phyloP scores from a whole-genome alignment of 92 coral and sea anemone genomes.

The Porites rus region DNA sequence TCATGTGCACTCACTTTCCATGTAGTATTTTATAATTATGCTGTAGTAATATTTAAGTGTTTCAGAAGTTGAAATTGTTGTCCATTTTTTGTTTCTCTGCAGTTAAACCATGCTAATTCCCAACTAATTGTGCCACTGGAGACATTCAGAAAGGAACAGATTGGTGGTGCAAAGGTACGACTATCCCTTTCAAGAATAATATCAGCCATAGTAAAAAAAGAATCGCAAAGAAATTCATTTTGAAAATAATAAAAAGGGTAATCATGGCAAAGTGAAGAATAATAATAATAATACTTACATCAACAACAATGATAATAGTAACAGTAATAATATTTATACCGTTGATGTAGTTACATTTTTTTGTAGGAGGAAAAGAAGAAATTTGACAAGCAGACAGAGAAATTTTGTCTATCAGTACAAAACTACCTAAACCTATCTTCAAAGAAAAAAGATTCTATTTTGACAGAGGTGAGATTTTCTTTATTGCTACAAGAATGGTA shows the following conservation, averaged over 20 bases:
- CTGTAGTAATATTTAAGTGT: too few species aligned
- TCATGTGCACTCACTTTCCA: too few species aligned
- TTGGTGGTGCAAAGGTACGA: constrained; percentile 95
- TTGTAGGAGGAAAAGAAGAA: constrained; percentile 94
- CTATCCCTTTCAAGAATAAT: too few species aligned
- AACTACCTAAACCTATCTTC: constrained; percentile 88
- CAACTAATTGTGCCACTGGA: constrained; percentile 93
- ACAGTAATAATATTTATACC: background rate
- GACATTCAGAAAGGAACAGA: constrained; percentile 94
- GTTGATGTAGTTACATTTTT: background rate
- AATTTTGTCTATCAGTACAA: constrained; percentile 84
- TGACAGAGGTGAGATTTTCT: constrained; percentile 60
- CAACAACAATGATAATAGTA: too few species aligned
- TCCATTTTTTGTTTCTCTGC: background rate
- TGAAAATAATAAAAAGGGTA: too few species aligned
- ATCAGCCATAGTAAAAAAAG: too few species aligned
- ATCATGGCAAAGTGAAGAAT: background rate
- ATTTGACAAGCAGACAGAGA: constrained; percentile 98
- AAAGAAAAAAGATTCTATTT: constrained; percentile 81
- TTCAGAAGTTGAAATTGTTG: too few species aligned
- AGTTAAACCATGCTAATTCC: constrained; percentile 89
- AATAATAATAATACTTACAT: too few species aligned
- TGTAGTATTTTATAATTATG: too few species aligned
- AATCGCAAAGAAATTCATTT: too few species aligned
- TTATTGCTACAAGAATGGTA: too few species aligned